Conservation (phyloP, 2,113 vertebrate genomes). For the Egretta garzetta region DNA sequence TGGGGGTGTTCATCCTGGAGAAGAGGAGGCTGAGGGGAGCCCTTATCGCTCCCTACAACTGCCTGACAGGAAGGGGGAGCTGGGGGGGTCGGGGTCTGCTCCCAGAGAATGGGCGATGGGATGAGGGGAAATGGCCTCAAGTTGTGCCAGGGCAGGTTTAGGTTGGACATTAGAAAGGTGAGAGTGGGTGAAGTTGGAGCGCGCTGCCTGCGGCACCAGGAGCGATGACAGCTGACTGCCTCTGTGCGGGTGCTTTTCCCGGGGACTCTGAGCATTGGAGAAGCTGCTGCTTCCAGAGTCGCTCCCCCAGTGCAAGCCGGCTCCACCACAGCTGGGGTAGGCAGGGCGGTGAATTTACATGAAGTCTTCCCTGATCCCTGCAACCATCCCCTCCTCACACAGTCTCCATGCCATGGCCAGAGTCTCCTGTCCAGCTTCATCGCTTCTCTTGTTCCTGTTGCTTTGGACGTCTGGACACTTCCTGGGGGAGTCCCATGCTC, state of each 20-base stretch:
- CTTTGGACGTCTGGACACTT: background rate
- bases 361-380: no score
- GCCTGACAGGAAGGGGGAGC: no score
- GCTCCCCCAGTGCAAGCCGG: fast-evolving
- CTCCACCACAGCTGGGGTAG: background rate
- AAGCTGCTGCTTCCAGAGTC: background rate
- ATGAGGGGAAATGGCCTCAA: no score
- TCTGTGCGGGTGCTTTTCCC: background rate
- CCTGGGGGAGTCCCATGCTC: no score
- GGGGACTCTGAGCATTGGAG: background rate
- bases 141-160: no score
- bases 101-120: no score
- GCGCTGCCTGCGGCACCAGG: background rate
- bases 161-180: no score
- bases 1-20: no score
- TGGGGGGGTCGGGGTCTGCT: no score
- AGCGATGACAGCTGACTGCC: background rate
- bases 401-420: fast-evolving
- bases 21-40: no score
- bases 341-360: background rate
- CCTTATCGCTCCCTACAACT: no score
- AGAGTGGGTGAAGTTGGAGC: fast-evolving
- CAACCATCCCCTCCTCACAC: background rate
- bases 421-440: background rate
- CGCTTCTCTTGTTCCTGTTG: background rate